Evolutionary conservation across 2,888 invertebrate species (phyloP).

Genomic region (Chrysina gloriosa): DNA sequence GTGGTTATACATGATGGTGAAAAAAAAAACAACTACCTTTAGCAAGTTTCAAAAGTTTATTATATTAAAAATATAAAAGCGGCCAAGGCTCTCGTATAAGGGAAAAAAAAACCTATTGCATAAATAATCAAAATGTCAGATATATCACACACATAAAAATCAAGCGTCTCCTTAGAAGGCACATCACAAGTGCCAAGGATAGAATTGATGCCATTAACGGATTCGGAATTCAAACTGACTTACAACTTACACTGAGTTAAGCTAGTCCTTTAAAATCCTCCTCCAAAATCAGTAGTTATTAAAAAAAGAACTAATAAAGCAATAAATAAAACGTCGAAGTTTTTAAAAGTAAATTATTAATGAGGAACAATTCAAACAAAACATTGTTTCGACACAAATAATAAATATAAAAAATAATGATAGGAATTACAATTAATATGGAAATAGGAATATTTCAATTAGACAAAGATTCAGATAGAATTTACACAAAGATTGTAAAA

Average conservation of each 20-base stretch:
- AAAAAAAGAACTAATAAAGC: not conserved
- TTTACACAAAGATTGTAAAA: conserved; percentile 48
- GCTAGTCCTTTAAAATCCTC: conserved; percentile 49
- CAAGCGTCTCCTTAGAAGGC: conserved; percentile 21
- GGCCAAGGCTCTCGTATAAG: conserved; percentile 40
- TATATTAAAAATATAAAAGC: conserved; percentile 41
- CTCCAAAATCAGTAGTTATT: conserved; percentile 34
- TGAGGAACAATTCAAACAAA: conserved; percentile 12
- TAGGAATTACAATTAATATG: not conserved
- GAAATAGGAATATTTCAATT: not conserved
- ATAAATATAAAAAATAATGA: conserved; percentile 21
- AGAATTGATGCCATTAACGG: conserved; percentile 1
- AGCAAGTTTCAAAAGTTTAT: conserved; percentile 40
- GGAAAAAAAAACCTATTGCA: conserved; percentile 20
- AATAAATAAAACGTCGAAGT: conserved; percentile 20
- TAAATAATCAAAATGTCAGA: conserved; percentile 26
- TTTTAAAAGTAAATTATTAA: conserved; percentile 25
- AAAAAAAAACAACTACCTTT: conserved; percentile 19
- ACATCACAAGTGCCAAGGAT: conserved; percentile 27
- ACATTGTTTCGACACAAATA: conserved; percentile 22
- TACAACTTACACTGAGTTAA: conserved; percentile 50
- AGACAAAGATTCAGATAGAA: conserved; percentile 48
- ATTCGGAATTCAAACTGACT: conserved; percentile 34
- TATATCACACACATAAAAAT: conserved; percentile 41
- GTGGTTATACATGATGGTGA: not conserved